phyloP scores from a whole-genome alignment of 2,113 vertebrate genomes.

The Callaeas wilsoni region DNA sequence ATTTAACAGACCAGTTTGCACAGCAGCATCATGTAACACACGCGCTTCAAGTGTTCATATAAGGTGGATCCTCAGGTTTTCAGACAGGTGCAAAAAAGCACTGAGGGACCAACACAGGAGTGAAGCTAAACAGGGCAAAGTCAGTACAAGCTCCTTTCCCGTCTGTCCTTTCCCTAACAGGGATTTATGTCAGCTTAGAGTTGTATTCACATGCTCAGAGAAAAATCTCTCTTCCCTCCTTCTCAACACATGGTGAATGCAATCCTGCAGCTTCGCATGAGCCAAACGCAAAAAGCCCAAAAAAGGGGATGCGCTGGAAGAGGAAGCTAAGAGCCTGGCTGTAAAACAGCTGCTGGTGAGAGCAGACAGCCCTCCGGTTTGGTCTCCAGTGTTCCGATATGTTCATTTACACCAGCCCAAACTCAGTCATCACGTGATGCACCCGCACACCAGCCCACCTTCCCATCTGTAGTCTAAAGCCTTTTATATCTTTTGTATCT shows the following conservation, averaged over 20 bases:
- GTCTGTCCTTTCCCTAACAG: background rate
- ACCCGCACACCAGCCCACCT: background rate
- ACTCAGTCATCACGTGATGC: rapidly evolving
- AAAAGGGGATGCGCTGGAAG: background rate
- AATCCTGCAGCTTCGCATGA: background rate
- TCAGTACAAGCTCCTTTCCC: background rate
- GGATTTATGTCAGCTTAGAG: background rate
- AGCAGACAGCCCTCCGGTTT: background rate
- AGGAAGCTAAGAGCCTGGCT: background rate
- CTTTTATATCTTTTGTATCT: too few relatives aligned
- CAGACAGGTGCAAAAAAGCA: background rate
- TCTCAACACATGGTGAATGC: background rate
- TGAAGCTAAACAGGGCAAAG: background rate
- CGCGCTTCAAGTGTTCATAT: background rate
- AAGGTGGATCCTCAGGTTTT: background rate
- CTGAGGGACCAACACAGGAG: background rate
- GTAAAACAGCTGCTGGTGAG: background rate
- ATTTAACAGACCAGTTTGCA: background rate
- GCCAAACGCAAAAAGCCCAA: background rate
- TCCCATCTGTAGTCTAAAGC: background rate
- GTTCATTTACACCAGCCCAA: background rate
- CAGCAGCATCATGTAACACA: background rate
- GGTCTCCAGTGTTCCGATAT: background rate
- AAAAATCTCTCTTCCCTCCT: background rate
- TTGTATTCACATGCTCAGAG: background rate